Base-by-base conservation (phyloP, 2,797 vertebrate genomes). In the Threskiornis aethiopicus region DNA sequence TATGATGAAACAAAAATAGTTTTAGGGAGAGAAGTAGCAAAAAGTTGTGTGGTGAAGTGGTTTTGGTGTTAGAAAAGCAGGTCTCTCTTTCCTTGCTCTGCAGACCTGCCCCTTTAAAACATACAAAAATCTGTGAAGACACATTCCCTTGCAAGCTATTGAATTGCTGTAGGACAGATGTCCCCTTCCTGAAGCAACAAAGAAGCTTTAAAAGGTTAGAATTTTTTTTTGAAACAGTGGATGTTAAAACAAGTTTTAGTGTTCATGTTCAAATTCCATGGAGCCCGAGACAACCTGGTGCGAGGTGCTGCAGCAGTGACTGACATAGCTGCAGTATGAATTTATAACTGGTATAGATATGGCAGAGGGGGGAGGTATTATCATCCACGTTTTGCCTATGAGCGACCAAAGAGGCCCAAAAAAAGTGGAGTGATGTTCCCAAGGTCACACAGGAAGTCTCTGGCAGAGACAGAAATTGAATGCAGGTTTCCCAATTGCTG, bases 381-480 rank as follows among this genome's bases (percentile, higher is more conserved):
- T 70, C 9, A 11, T 37, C 41, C 0, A 0, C 1, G 0, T 42
- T 73, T 84, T 88, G 24, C 25, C 8, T 57, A 35, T 31, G 13
- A 83, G 47, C 9, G 31, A 42, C 62, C 24, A 42, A 25, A 66
- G 69, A 93, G 65, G 52, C 10, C 7, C 28, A 1, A 3, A 49
- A 49, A 51, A 47, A 47, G 52, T 19, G 14, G 17, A 22, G 9
- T 75, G 73, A 73, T 65, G 44, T 57, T 93, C 66, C 16, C n/a
- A 67, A 64, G 37, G 59, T 84, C 57, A 33, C 49, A 47, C 24
- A 61, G 81, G 37, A 96, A 94, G 44, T 47, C 71, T 87, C 67
- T 87, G 64, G 41, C 70, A 62, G 35, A 78, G 55, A 80, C 11
- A 85, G 22, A 90, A 93, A 69, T 78, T 91, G 52, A 81, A 67